Evolutionary conservation across 2,888 invertebrate species (phyloP), one percentile per base, ranked within the genome.

Genomic region (Cerastis leucographa): DNA sequence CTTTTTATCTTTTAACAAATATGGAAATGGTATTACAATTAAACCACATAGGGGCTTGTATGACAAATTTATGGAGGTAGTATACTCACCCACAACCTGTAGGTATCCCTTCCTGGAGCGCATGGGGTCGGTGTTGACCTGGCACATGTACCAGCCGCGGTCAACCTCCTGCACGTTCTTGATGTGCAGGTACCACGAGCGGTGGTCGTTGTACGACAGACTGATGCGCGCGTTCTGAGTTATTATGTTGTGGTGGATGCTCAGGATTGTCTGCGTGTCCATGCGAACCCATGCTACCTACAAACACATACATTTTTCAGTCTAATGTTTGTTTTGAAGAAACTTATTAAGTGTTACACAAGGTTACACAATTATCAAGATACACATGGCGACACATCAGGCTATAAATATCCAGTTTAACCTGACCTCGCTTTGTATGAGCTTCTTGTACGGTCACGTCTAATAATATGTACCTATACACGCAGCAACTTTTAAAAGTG

Each of bases 261-360:
- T 99, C 76, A 99, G 97, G 90, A 99, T 99, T 6, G 99, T 99
- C 95, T 99, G 99, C 0, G 99, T 99, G 92, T 99, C 99, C 90
- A 99, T 98, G 54, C 99, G 97, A 29, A 99, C 99, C 99, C 99
- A 99, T 85, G 99, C 99, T 84, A 99, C 98, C 99, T 99, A 87
- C 35, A 85, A 83, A 77, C 29, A 73, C 2, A 42, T 2, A 44
- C 8, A 14, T 25, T 65, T 29, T n/a, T 59, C n/a, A 61, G 17
- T 59, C 5, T 14, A 22, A 62, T 17, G 2, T 6, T 61, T 22
- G 9, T 42, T 61, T 46, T 5, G 19, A 9, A 17, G 19, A 40
- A 29, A 61, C 71, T 42, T 19, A 8, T 19, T 25, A 46, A 40
- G 12, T 22, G 2, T 29, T 29, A 59, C 25, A 14, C 25, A 25